Evolutionary conservation across 2,113 vertebrate genomes (phyloP).

Genomic region (Phyllopteryx taeniolatus): DNA sequence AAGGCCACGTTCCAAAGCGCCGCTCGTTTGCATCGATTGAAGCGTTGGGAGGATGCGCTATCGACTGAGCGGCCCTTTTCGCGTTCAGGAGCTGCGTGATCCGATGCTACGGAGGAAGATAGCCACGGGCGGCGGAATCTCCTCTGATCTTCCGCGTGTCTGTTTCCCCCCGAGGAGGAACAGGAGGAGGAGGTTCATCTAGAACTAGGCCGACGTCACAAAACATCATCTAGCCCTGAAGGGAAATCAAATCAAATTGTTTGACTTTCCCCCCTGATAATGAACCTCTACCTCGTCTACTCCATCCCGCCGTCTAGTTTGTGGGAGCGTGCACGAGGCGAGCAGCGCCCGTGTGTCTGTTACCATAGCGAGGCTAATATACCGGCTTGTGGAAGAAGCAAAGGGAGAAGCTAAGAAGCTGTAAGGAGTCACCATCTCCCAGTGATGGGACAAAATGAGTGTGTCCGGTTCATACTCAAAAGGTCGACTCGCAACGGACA

Average conservation of each 20-base stretch:
- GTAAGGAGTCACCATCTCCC: conserved; percentile 15
- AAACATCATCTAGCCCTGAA: conserved; percentile 65
- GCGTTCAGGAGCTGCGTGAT: conserved; percentile 68
- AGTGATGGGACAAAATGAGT: too few relatives aligned
- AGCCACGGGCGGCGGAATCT: conserved; percentile 73
- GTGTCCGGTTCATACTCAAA: too few relatives aligned
- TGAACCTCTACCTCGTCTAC: conserved; percentile 49
- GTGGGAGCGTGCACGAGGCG: conserved; percentile 53
- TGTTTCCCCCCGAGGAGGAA: conserved; percentile 60
- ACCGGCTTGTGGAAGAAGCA: conserved; percentile 35
- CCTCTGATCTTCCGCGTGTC: conserved; percentile 78
- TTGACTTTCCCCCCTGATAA: conserved; percentile 49
- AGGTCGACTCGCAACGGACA: too few relatives aligned
- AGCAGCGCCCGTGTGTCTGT: conserved; percentile 36
- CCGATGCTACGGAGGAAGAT: conserved; percentile 67
- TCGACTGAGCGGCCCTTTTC: conserved; percentile 64
- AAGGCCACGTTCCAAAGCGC: conserved; percentile 49
- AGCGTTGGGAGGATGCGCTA: conserved; percentile 68
- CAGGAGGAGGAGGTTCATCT: conserved; percentile 52
- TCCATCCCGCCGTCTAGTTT: conserved; percentile 46
- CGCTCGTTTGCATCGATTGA: conserved; percentile 72
- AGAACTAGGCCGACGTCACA: conserved; percentile 77
- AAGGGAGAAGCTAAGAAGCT: conserved; percentile 19
- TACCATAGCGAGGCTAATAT: conserved; percentile 45
- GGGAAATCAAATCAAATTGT: conserved; percentile 55